These are phyloP conservation scores for Cheirogaleus major DNA, from an alignment of 2,797 vertebrate genomes.

Conservation along the genomic window DNA sequence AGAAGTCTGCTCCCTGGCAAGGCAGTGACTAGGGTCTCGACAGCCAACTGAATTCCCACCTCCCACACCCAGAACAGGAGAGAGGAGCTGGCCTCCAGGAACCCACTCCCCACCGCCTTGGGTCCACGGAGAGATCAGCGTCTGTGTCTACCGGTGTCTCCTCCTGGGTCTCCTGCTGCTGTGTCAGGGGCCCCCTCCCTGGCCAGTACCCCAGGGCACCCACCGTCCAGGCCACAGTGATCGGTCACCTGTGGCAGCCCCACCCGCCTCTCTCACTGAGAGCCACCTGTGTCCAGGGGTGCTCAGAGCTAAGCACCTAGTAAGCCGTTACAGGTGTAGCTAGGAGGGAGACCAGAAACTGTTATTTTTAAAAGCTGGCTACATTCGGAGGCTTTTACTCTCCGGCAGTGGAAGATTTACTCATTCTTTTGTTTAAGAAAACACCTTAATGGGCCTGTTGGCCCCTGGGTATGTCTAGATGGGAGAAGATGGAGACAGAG, in stretches of 20 bases:
- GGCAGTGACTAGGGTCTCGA: neutral
- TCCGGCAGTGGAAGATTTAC: slow-evolving; percentile 16
- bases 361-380: neutral
- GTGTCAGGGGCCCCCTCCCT: too few species aligned
- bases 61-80: neutral
- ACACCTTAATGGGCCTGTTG: slow-evolving; percentile 42
- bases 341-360: neutral
- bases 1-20: neutral
- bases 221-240: rapidly evolving
- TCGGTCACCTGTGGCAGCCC: rapidly evolving
- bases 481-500: neutral
- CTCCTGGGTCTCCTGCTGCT: rapidly evolving
- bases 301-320: neutral
- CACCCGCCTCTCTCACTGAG: rapidly evolving
- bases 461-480: neutral
- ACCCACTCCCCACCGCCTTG: too few species aligned
- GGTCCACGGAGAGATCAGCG: neutral
- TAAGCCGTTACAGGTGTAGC: neutral
- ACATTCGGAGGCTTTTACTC: neutral
- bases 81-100: neutral
- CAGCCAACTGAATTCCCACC: neutral
- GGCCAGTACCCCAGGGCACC: rapidly evolving
- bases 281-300: rapidly evolving
- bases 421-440: slow-evolving; percentile 51
- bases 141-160: rapidly evolving